phyloP scores from a whole-genome alignment of 2,797 vertebrate species.

The Microctenopoma steveboyesi region DNA sequence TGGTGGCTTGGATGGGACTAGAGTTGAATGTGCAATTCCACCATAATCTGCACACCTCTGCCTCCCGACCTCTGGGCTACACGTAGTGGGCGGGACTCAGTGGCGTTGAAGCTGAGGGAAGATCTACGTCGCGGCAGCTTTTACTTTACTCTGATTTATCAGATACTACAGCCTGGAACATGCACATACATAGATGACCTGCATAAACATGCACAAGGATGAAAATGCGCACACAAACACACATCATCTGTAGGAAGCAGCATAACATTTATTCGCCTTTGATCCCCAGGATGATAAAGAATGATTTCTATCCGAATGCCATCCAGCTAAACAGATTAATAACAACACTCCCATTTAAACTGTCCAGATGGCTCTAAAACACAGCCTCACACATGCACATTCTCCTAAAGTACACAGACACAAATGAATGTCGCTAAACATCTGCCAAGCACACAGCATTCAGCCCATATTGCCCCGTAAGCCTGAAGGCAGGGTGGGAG shows the following conservation, averaged over 20 bases:
- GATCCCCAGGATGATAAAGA: conserved; percentile 70
- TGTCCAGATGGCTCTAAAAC: conserved; percentile 81
- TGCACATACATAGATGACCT: conserved; percentile 33
- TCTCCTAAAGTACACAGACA: conserved; percentile 59
- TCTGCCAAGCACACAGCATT: conserved; percentile 78
- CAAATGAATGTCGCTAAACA: conserved; percentile 81
- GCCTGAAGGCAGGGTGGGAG: conserved; percentile 62
- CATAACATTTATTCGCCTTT: conserved; percentile 63
- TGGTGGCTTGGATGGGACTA: conserved; percentile 38
- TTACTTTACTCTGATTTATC: conserved; percentile 70
- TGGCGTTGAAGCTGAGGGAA: conserved; percentile 33
- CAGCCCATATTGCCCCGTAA: conserved; percentile 72
- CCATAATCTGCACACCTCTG: conserved; percentile 82
- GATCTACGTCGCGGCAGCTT: conserved; percentile 71
- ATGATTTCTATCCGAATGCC: conserved; percentile 74
- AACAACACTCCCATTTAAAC: conserved; percentile 83
- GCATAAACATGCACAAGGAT: conserved; percentile 49
- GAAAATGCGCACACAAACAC: conserved; percentile 18
- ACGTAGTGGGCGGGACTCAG: conserved; percentile 37
- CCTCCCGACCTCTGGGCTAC: conserved; percentile 73
- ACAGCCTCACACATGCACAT: conserved; percentile 45
- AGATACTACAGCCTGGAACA: conserved; percentile 52
- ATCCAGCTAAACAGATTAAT: conserved; percentile 86
- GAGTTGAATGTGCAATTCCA: conserved; percentile 66
- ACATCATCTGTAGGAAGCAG: conserved; percentile 28